A percentile compares a stretch with the other conserved stretches of the same genome.
phyloP scores from a whole-genome alignment of 37 sponge, comb jelly and placozoan genomes.

The Aphrocallistes beatrix region DNA sequence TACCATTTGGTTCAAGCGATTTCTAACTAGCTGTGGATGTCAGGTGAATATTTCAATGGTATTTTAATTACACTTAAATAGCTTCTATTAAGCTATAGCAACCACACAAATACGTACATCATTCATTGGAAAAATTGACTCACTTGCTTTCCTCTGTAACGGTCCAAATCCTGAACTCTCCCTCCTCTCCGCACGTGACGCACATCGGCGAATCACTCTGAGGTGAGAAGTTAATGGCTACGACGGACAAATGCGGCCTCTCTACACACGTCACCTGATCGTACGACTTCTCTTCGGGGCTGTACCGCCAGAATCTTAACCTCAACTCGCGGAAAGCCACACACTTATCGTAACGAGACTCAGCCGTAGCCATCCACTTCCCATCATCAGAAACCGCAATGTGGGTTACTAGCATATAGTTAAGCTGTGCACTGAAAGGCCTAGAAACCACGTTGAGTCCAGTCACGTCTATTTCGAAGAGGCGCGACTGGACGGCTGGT shows the following conservation, averaged over 20 bases:
- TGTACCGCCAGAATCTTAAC: background rate
- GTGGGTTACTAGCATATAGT: constrained; percentile 46
- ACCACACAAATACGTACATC: too few species aligned
- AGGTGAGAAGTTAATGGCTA: background rate
- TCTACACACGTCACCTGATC: constrained; percentile 3
- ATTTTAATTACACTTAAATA: too few species aligned
- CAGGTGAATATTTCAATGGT: too few species aligned
- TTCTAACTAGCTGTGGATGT: too few species aligned
- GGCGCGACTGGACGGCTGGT: background rate
- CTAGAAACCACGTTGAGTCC: constrained; percentile 70
- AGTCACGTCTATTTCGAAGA: constrained; percentile 50
- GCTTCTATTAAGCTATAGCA: too few species aligned
- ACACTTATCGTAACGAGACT: background rate
- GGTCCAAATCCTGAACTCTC: background rate
- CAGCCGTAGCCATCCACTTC: constrained; percentile 64
- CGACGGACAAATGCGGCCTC: background rate
- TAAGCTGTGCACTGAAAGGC: constrained; percentile 34
- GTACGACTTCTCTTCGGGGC: background rate
- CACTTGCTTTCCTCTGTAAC: background rate
- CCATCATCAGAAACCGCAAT: constrained; percentile 58
- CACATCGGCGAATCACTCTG: background rate
- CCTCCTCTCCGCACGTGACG: background rate
- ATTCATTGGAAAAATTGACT: too few species aligned
- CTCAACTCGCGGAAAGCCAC: background rate
- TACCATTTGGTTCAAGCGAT: too few species aligned